Evolutionary conservation across 2,888 invertebrate genomes (phyloP).

Genomic region (Caenorhabditis imperialis): DNA sequence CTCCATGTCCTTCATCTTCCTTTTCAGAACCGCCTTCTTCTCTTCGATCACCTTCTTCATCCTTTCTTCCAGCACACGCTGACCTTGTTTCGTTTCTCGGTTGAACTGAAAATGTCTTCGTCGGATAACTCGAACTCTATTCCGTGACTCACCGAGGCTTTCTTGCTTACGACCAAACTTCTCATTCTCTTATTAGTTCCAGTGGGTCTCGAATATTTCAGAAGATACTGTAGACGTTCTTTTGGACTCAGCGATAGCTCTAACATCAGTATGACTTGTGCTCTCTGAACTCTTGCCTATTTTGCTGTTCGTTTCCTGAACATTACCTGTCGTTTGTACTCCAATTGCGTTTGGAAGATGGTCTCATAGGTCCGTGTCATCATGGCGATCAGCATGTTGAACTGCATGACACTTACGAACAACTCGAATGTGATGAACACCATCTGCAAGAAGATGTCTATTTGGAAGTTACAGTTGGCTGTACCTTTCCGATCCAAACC

Average conservation of each 20-base stretch:
- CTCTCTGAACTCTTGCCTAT: constrained; percentile 50
- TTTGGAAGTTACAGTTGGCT: neutral
- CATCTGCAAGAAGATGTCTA: constrained; percentile 72
- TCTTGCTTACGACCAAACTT: constrained; percentile 74
- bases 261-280: constrained; percentile 92
- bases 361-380: constrained; percentile 95
- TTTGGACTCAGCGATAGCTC: constrained; percentile 94
- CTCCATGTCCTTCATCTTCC: constrained; percentile 58
- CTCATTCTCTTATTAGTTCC: constrained; percentile 75
- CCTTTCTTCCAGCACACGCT: constrained; percentile 50
- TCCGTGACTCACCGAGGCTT: constrained; percentile 34
- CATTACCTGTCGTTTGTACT: constrained; percentile 85
- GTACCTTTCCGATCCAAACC: constrained; percentile 62
- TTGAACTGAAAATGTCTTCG: constrained; percentile 24
- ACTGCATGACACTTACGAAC: constrained; percentile 92
- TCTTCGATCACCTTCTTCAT: constrained; percentile 56
- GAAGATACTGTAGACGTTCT: constrained; percentile 85
- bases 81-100: constrained; percentile 46
- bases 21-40: constrained; percentile 57
- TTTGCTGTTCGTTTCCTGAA: neutral
- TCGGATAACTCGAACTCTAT: neutral
- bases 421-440: constrained; percentile 97
- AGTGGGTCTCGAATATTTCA: constrained; percentile 92
- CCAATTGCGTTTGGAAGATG: constrained; percentile 95
- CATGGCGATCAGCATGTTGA: constrained; percentile 99